A percentile compares a stretch with the other conserved stretches of the same genome.
These are phyloP conservation scores for Phoenicopterus ruber DNA, from an alignment of 2,113 vertebrate genomes.

Conservation along the genomic window DNA sequence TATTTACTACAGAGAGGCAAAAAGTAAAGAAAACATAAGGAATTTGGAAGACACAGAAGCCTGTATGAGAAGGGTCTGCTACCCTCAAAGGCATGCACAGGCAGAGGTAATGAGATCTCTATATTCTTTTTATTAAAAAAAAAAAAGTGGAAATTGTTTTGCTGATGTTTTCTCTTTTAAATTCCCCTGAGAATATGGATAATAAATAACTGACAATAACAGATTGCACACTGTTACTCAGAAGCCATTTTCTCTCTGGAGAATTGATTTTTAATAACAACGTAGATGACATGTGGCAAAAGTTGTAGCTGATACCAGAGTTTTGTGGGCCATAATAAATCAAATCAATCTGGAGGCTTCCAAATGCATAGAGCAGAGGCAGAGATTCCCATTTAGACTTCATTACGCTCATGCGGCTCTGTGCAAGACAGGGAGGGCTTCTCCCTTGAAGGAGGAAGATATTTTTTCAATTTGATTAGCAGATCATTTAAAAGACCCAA, in stretches of 20 bases:
- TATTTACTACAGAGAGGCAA: not conserved
- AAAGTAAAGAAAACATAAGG: not conserved
- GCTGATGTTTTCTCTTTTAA: conserved; percentile 65
- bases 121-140: not conserved
- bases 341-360: conserved; percentile 54
- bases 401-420: not conserved
- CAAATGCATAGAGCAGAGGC: not conserved
- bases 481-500: not conserved
- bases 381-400: conserved; percentile 3
- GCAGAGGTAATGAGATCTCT: not conserved
- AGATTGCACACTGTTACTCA: conserved; percentile 67
- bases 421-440: not conserved
- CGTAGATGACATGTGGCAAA: conserved; percentile 70
- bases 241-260: conserved; percentile 59
- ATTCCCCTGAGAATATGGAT: conserved; percentile 51
- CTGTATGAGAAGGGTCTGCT: not conserved
- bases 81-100: not conserved
- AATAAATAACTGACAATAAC: conserved; percentile 76
- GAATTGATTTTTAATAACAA: conserved; percentile 80
- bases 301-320: conserved; percentile 71
- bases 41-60: not conserved
- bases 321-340: conserved; percentile 73
- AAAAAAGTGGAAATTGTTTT: conserved; percentile 50
- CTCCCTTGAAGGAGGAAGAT: not conserved
- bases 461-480: not conserved